Percentiles rank a stretch among this genome's conserved stretches.
Evolutionary conservation across 2,888 invertebrate genomes (phyloP).

Genomic region (Yponomeuta sedellus): DNA sequence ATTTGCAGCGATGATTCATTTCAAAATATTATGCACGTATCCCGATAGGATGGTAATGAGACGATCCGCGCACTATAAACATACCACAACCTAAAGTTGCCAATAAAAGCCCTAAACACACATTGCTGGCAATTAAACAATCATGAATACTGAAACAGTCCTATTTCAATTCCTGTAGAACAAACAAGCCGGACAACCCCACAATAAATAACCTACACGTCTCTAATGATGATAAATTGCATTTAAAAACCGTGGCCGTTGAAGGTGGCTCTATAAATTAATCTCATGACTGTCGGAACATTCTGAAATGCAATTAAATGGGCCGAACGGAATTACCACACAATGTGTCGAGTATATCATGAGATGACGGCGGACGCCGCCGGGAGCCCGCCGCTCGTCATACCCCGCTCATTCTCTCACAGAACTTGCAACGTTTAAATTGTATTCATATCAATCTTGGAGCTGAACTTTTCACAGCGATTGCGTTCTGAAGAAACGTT

Average conservation of each 20-base stretch:
- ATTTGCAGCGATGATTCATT: neutral
- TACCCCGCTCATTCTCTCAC: neutral
- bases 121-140: conserved; percentile 1
- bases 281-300: conserved; percentile 59
- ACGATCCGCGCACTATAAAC: neutral
- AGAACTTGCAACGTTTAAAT: too few relatives aligned
- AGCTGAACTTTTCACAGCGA: too few relatives aligned
- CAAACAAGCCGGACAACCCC: neutral
- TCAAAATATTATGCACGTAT: neutral
- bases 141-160: conserved; percentile 1
- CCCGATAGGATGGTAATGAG: neutral
- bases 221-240: conserved; percentile 64
- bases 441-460: too few relatives aligned
- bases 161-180: conserved; percentile 1
- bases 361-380: conserved; percentile 48
- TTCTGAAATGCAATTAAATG: conserved; percentile 68
- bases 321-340: conserved; percentile 65
- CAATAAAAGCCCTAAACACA: neutral
- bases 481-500: too few relatives aligned
- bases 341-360: conserved; percentile 70
- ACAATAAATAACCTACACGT: conserved; percentile 23
- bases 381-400: conserved; percentile 16
- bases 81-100: neutral
- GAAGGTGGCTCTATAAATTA: conserved; percentile 71
- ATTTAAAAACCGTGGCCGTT: conserved; percentile 52